phyloP scores from a whole-genome alignment of 2,113 vertebrate genomes.

The Naja naja region DNA sequence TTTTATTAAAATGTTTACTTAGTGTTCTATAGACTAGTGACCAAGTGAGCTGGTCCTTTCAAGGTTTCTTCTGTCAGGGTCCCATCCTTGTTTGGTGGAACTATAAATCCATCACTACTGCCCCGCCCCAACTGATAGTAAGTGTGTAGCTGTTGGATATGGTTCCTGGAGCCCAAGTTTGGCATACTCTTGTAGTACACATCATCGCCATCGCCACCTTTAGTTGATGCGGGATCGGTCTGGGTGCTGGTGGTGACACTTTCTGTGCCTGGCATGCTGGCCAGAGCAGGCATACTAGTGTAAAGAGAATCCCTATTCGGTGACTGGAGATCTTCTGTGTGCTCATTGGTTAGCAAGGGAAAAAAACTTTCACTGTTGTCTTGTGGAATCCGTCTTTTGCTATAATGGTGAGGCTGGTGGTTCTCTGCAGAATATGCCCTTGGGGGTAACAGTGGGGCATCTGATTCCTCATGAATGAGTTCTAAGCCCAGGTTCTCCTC shows the following conservation, averaged over 20 bases:
- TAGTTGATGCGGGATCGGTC: conserved; percentile 81
- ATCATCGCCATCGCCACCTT: conserved; percentile 85
- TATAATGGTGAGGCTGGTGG: conserved; percentile 81
- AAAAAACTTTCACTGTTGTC: conserved; percentile 98
- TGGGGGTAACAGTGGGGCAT: conserved; percentile 86
- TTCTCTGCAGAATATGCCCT: conserved; percentile 79
- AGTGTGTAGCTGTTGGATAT: conserved; percentile 91
- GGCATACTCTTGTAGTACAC: conserved; percentile 99
- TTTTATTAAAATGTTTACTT: conserved; percentile 53
- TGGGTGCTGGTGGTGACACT: conserved; percentile 77
- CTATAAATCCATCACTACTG: conserved; percentile 96
- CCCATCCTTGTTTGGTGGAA: conserved; percentile 89
- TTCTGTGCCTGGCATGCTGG: conserved; percentile 75
- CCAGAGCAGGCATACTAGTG: conserved; percentile 91
- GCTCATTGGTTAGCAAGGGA: conserved; percentile 91
- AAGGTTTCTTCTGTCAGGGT: conserved; percentile 77
- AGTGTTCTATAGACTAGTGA: conserved; percentile 94
- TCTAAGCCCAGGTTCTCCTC: conserved; percentile 91
- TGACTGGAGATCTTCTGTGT: conserved; percentile 84
- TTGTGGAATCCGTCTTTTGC: conserved; percentile 85
- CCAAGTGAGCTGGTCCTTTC: conserved; percentile 88
- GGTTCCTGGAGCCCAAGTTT: conserved; percentile 91
- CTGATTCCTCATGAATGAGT: conserved; percentile 91
- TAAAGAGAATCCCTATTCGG: conserved; percentile 94
- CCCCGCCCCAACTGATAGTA: conserved; percentile 96